Evolutionary conservation across 2,113 vertebrate genomes (phyloP).

Genomic region (Emydocephalus ijimae): DNA sequence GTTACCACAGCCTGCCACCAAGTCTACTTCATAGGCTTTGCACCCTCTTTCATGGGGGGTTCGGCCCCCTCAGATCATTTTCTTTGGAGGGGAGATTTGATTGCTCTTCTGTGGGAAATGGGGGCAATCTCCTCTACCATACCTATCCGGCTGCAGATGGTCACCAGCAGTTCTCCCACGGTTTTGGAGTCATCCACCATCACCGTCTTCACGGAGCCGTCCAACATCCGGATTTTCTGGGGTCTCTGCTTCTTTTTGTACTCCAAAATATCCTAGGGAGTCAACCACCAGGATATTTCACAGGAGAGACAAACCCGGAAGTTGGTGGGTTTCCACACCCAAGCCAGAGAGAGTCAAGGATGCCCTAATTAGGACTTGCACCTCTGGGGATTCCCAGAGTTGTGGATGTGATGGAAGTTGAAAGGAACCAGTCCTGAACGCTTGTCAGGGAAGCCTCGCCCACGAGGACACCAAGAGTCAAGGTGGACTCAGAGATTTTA

Average conservation of each 20-base stretch:
- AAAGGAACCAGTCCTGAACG: background rate
- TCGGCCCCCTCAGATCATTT: no score
- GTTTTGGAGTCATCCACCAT: slow-evolving; percentile 99
- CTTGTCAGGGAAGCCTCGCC: background rate
- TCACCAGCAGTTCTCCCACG: slow-evolving; percentile 93
- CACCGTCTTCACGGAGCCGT: slow-evolving; percentile 94
- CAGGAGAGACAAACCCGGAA: no score
- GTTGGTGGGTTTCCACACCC: background rate
- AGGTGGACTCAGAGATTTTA: background rate
- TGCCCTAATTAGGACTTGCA: background rate
- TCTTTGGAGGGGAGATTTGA: background rate
- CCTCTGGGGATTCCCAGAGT: background rate
- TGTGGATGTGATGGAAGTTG: background rate
- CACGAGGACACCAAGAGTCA: background rate
- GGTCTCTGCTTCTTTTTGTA: slow-evolving; percentile 98
- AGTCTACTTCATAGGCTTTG: background rate
- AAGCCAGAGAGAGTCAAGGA: background rate
- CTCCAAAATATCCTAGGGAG: slow-evolving; percentile 87
- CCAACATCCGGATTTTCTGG: slow-evolving; percentile 97
- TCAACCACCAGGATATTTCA: slow-evolving; percentile 21
- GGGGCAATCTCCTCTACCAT: background rate
- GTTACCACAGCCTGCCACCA: background rate
- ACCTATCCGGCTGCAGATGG: slow-evolving; percentile 98
- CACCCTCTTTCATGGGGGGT: no score
- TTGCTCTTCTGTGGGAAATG: background rate